Percentiles rank a stretch among this genome's conserved stretches.
Evolutionary conservation across 2,113 vertebrate genomes (phyloP).

Genomic region (Cavia porcellus): DNA sequence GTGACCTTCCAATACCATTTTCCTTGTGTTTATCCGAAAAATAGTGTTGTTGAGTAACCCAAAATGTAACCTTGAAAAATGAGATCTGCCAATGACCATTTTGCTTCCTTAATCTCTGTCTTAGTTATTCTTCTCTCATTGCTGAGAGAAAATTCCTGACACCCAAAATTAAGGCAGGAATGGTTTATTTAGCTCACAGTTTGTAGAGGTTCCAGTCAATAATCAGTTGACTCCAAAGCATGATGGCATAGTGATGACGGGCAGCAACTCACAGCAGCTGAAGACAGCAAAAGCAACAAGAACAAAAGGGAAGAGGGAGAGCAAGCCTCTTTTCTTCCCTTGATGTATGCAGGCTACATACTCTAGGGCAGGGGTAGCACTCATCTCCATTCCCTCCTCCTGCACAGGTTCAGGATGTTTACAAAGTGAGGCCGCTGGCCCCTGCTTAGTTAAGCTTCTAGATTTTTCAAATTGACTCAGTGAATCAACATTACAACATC

Average conservation of each 20-base stretch:
- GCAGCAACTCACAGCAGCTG: not conserved
- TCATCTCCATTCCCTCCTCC: not conserved
- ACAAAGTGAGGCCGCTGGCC: not conserved
- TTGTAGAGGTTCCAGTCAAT: not conserved
- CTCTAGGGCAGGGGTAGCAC: not conserved
- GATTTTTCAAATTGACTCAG: not conserved
- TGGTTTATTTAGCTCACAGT: not conserved
- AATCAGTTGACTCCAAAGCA: not conserved
- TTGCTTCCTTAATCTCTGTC: not conserved
- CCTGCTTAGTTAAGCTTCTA: not conserved
- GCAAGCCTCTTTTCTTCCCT: not conserved
- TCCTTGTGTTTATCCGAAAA: not conserved
- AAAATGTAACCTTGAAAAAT: conserved; percentile 28
- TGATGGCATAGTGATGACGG: not conserved
- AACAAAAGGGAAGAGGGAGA: not conserved
- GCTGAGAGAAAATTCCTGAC: not conserved
- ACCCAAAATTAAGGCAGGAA: not conserved
- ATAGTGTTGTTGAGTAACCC: not conserved
- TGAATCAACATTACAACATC: not conserved
- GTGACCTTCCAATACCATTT: not conserved
- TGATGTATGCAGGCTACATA: not conserved
- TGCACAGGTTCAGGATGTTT: not conserved
- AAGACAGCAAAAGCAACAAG: not conserved
- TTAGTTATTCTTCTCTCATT: not conserved
- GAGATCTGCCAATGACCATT: not conserved